A percentile compares a stretch with the other conserved stretches of the same genome.
Evolutionary conservation across 2,888 invertebrate genomes (phyloP).

Genomic region (Drosophila multiciliata): DNA sequence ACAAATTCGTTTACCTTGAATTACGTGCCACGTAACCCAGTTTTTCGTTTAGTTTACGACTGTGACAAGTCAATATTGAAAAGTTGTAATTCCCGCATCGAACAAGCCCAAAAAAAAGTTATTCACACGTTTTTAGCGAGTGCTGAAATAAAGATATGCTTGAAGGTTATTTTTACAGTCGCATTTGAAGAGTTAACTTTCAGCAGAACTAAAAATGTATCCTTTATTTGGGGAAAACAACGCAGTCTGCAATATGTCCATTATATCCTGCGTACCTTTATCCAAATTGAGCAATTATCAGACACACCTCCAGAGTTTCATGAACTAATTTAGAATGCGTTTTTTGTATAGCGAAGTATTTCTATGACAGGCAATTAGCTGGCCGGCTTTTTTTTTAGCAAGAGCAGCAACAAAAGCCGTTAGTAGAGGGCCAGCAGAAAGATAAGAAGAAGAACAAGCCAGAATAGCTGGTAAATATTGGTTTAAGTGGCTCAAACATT

Average conservation of each 20-base stretch:
- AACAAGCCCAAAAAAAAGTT: constrained; percentile 38
- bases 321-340: constrained; percentile 58
- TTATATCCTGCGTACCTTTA: background rate
- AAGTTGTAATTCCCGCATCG: constrained; percentile 65
- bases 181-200: background rate
- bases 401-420: constrained; percentile 28
- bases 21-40: constrained; percentile 42
- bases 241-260: background rate
- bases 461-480: constrained; percentile 47
- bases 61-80: constrained; percentile 58
- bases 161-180: constrained; percentile 1
- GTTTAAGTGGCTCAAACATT: constrained; percentile 25
- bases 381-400: constrained; percentile 14
- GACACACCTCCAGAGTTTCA: constrained; percentile 42
- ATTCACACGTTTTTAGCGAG: constrained; percentile 61
- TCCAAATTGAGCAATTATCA: constrained; percentile 25
- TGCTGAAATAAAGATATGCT: constrained; percentile 32
- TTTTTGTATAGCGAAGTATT: constrained; percentile 9
- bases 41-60: constrained; percentile 62
- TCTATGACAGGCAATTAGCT: constrained; percentile 30
- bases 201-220: background rate
- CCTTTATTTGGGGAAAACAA: background rate
- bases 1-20: constrained; percentile 42
- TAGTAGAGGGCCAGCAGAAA: constrained; percentile 11
- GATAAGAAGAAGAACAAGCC: constrained; percentile 15